Evolutionary conservation across 2,797 vertebrate genomes (phyloP).

Genomic region (Acanthurus leucopareius): DNA sequence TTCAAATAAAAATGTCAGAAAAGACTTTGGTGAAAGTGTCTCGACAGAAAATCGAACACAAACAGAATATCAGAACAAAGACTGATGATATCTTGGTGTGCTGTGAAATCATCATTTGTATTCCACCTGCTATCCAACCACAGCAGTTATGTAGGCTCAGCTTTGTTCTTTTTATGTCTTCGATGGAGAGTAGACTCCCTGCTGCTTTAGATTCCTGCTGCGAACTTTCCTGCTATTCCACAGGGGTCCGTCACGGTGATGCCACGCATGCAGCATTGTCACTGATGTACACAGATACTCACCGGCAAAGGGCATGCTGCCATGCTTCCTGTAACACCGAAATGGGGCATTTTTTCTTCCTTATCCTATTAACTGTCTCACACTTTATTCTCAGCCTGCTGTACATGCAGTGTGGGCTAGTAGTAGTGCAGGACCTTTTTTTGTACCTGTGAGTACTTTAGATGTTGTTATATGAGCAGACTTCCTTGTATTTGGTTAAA

Average conservation of each 20-base stretch:
- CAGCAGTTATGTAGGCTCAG: constrained; percentile 13
- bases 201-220: constrained; percentile 67
- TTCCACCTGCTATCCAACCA: constrained; percentile 34
- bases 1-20: constrained; percentile 45
- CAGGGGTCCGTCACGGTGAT: constrained; percentile 36
- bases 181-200: constrained; percentile 13
- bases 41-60: constrained; percentile 38
- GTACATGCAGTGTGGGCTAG: neutral
- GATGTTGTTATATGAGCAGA: constrained; percentile 11
- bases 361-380: constrained; percentile 14
- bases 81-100: constrained; percentile 4
- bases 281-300: constrained; percentile 25
- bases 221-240: constrained; percentile 52
- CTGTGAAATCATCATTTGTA: constrained; percentile 48
- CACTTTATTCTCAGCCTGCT: constrained; percentile 1
- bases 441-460: neutral
- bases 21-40: constrained; percentile 42
- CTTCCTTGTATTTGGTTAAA: too few relatives aligned
- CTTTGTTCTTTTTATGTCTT: constrained; percentile 60
- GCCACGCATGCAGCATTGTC: constrained; percentile 33
- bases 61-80: constrained; percentile 37
- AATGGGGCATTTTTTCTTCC: neutral
- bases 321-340: constrained; percentile 14
- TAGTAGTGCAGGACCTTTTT: constrained; percentile 7
- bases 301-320: neutral